These are phyloP conservation scores for Dermatemys mawii DNA, from an alignment of 2,113 vertebrate genomes.

Conservation along the genomic window DNA sequence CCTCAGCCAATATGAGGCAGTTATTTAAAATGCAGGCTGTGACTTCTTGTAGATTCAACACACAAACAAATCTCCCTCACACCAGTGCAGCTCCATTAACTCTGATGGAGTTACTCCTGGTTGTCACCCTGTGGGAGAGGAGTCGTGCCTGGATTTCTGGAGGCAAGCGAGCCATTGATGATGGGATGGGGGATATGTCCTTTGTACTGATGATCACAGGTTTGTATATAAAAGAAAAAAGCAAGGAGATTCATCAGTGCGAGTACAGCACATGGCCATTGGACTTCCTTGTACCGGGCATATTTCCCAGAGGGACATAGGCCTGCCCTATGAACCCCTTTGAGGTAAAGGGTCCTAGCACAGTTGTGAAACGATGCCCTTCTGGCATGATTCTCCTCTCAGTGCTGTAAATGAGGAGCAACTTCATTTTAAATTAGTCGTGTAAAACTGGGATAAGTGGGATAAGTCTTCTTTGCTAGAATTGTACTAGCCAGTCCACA, in stretches of 20 bases:
- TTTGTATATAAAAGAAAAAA: neutral
- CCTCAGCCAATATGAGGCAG: rapidly evolving
- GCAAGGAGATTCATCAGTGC: neutral
- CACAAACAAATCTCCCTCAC: neutral
- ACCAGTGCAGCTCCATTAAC: neutral
- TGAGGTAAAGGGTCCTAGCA: too few species aligned
- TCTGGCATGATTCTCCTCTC: neutral
- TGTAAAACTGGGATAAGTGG: rapidly evolving
- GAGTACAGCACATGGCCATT: too few species aligned
- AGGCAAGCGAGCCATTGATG: neutral
- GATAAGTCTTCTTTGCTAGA: neutral
- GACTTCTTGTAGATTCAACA: neutral
- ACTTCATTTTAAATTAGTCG: rapidly evolving
- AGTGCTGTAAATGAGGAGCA: neutral
- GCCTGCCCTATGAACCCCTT: too few species aligned
- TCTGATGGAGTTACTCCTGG: neutral
- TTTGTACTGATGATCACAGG: neutral
- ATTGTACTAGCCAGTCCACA: too few species aligned
- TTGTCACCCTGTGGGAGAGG: neutral
- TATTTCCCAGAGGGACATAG: too few species aligned
- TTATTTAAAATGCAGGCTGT: neutral
- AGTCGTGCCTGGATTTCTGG: neutral
- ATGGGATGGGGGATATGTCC: neutral
- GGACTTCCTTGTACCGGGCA: too few species aligned
- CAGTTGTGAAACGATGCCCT: rapidly evolving